Conservation (phyloP, 2,113 vertebrate species). For the Ailuropoda melanoleuca region DNA sequence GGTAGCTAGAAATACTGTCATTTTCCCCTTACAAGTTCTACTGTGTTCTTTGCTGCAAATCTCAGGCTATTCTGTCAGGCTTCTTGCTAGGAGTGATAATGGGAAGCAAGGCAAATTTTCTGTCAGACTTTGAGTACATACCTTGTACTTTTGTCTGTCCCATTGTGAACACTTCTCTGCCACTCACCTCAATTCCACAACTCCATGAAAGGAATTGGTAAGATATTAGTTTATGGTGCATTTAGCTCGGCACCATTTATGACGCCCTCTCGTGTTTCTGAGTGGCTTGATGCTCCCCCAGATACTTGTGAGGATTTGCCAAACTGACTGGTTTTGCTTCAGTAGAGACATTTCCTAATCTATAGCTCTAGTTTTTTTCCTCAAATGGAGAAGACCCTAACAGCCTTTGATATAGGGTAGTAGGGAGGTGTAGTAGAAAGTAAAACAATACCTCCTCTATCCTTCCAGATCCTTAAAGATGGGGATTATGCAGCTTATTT, state of each 20-base stretch:
- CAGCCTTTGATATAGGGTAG: not conserved
- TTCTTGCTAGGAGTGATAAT: not conserved
- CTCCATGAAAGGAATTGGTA: not conserved
- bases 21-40: constrained; percentile 71
- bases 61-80: not conserved
- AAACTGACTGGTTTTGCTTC: not conserved
- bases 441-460: not conserved
- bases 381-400: not conserved
- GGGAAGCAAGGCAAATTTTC: not conserved
- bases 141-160: not conserved
- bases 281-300: not conserved
- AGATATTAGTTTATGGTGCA: not conserved
- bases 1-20: constrained; percentile 66
- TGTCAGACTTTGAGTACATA: not conserved
- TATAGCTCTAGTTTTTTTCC: not conserved
- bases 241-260: not conserved
- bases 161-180: not conserved
- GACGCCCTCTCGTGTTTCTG: not conserved
- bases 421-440: not conserved
- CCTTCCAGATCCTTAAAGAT: not conserved
- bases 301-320: not conserved
- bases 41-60: constrained; percentile 57
- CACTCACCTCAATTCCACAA: not conserved
- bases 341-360: not conserved
- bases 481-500: not conserved